These are phyloP conservation scores for Crenichthys baileyi DNA, from an alignment of 2,797 vertebrate species.

Conservation along the genomic window DNA sequence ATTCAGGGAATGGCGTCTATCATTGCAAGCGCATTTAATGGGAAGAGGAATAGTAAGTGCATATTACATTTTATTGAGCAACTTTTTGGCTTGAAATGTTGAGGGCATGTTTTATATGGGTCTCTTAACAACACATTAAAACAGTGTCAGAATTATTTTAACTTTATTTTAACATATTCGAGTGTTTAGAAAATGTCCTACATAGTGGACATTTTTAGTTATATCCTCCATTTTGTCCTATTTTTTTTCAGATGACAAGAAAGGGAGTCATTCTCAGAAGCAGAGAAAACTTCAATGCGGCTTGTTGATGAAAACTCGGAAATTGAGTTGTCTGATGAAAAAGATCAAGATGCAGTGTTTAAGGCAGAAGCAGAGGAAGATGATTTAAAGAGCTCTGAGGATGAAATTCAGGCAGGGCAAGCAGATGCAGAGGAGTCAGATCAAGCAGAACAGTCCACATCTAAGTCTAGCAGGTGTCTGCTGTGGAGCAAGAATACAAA, in stretches of 20 bases:
- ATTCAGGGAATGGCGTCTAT: no score
- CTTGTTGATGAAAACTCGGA: constrained; percentile 7
- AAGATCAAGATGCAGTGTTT: constrained; percentile 6
- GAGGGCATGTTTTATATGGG: no score
- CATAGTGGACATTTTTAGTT: no score
- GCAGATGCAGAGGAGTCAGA: constrained; percentile 4
- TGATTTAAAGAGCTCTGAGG: constrained; percentile 8
- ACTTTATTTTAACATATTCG: no score
- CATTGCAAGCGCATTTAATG: no score
- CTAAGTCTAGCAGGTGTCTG: background rate
- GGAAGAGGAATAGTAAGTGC: no score
- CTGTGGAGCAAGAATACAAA: background rate
- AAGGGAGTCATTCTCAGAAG: constrained; percentile 6
- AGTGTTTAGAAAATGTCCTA: no score
- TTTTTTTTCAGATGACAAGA: constrained; percentile 6
- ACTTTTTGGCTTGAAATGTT: no score
- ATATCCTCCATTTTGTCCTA: background rate
- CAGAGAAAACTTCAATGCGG: background rate
- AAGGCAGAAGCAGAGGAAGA: background rate
- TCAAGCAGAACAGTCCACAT: constrained; percentile 7
- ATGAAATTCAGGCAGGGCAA: constrained; percentile 10
- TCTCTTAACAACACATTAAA: no score
- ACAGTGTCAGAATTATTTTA: no score
- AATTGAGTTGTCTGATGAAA: constrained; percentile 17
- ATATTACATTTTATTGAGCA: no score